These are phyloP conservation scores for Garrulus glandarius DNA, from an alignment of 2,797 vertebrate species.

Conservation along the genomic window DNA sequence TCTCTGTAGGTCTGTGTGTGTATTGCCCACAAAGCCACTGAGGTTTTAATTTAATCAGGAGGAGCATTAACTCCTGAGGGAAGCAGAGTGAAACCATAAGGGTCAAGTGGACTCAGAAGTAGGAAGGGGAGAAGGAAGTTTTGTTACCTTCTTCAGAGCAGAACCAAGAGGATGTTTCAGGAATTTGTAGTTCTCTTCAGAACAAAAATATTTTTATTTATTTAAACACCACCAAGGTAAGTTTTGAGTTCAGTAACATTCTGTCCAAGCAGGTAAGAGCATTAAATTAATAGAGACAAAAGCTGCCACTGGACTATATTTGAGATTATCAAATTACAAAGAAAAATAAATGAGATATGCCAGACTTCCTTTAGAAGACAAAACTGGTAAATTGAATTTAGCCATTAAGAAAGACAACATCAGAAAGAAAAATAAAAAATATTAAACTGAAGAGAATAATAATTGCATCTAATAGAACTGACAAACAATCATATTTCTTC, in stretches of 20 bases:
- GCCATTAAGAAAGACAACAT: slow-evolving; percentile 72
- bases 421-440: slow-evolving; percentile 17
- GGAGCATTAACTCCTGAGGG: background rate
- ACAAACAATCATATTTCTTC: slow-evolving; percentile 93
- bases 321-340: background rate
- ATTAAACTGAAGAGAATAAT: slow-evolving; percentile 81
- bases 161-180: background rate
- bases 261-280: background rate
- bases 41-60: slow-evolving; percentile 14
- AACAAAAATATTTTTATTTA: background rate
- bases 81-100: background rate
- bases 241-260: background rate
- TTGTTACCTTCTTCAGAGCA: background rate
- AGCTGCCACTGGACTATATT: background rate
- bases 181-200: background rate
- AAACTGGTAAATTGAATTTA: slow-evolving; percentile 27
- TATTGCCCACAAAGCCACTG: background rate
- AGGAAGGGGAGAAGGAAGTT: background rate
- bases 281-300: background rate
- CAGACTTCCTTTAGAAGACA: background rate
- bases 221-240: background rate
- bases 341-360: background rate
- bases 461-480: slow-evolving; percentile 88
- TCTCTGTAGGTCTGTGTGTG: background rate
- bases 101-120: background rate